Evolutionary conservation across 2,113 vertebrate species (phyloP).

Genomic region (Poicephalus gulielmi): DNA sequence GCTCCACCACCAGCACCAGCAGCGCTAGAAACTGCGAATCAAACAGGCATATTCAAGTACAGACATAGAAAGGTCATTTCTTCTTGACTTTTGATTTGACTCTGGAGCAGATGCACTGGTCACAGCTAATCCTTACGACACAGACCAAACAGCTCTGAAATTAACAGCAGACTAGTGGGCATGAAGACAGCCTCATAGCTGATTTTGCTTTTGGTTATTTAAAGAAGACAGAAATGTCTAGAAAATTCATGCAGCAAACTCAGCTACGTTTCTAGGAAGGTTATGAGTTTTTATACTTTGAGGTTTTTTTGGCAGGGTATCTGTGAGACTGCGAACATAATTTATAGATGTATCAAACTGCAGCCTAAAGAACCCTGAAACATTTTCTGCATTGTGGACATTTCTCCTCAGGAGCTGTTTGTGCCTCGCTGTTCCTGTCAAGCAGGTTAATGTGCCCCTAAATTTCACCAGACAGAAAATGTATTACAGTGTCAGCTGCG

Average conservation of each 20-base stretch:
- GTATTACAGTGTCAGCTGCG: slow-evolving; percentile 17
- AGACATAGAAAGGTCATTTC: background rate
- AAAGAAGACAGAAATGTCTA: background rate
- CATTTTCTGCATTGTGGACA: background rate
- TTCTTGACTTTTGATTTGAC: background rate
- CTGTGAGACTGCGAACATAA: background rate
- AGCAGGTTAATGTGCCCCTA: slow-evolving; percentile 41
- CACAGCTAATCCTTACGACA: background rate
- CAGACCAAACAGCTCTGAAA: background rate
- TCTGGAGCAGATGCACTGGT: background rate
- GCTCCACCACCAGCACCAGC: background rate
- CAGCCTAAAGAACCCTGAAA: background rate
- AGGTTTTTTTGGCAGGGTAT: fast-evolving
- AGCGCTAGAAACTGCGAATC: background rate
- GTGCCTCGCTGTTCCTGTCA: slow-evolving; percentile 28
- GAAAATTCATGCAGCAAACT: background rate
- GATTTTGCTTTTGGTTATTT: background rate
- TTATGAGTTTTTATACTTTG: background rate
- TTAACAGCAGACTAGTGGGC: background rate
- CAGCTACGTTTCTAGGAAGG: background rate
- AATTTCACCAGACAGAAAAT: slow-evolving; percentile 51
- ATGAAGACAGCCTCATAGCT: background rate
- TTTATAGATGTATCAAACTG: background rate
- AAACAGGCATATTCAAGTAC: background rate
- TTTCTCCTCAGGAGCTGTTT: slow-evolving; percentile 10